These are phyloP conservation scores for Halocaridina rubra DNA, from an alignment of 2,888 invertebrate genomes.

Conservation along the genomic window DNA sequence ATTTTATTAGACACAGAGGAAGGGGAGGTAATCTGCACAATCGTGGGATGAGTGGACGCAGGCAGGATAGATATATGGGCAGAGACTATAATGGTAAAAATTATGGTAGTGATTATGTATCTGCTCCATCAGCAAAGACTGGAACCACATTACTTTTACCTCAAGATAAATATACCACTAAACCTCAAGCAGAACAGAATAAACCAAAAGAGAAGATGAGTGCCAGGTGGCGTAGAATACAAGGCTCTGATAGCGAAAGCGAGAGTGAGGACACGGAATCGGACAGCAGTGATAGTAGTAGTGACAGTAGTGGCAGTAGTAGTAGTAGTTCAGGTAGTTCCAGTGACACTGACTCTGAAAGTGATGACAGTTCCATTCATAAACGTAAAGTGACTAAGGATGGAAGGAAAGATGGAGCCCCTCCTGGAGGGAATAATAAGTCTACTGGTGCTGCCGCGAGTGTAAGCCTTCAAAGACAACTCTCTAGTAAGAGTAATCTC, in stretches of 20 bases:
- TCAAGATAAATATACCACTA: slow-evolving; percentile 54
- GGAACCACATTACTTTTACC: slow-evolving; percentile 33
- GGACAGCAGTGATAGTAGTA: slow-evolving; percentile 49
- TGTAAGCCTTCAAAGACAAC: slow-evolving; percentile 16
- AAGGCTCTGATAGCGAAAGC: slow-evolving; percentile 58
- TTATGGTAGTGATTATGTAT: neutral
- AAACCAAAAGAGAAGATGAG: slow-evolving; percentile 55
- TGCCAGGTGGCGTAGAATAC: slow-evolving; percentile 58
- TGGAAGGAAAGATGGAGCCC: slow-evolving; percentile 3
- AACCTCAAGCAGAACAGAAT: slow-evolving; percentile 20
- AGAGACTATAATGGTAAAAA: neutral
- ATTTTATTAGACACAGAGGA: neutral
- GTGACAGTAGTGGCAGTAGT: slow-evolving; percentile 52
- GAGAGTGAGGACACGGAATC: slow-evolving; percentile 54
- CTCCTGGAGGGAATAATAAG: neutral
- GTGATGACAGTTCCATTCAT: slow-evolving; percentile 43
- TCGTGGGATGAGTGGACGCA: neutral
- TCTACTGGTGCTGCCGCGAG: neutral
- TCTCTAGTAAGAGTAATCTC: neutral
- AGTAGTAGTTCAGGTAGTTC: slow-evolving; percentile 55
- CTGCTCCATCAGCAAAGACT: neutral
- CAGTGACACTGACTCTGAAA: slow-evolving; percentile 55
- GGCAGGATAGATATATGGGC: slow-evolving; percentile 10
- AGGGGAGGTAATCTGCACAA: neutral
- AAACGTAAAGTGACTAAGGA: slow-evolving; percentile 33